phyloP scores from a whole-genome alignment of 2,113 vertebrate genomes.

The Monarcha castaneiventris region DNA sequence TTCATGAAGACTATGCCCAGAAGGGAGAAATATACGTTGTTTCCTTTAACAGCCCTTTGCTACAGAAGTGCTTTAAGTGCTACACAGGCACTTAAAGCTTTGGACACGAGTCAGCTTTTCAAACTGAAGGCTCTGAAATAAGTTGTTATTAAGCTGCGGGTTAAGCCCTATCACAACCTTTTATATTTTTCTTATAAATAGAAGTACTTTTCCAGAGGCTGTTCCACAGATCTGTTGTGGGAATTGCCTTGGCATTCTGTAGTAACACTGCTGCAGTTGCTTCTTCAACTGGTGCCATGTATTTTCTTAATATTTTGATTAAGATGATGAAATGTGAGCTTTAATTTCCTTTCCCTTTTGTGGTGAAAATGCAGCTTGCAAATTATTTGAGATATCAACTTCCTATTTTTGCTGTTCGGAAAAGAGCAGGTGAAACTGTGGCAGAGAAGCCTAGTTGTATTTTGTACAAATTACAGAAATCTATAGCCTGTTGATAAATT shows the following conservation, averaged over 20 bases:
- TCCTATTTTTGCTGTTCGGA: not conserved
- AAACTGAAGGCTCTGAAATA: not conserved
- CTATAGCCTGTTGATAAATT: not conserved
- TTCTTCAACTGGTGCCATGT: not conserved
- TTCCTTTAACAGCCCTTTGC: not conserved
- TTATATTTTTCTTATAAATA: not conserved
- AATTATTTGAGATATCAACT: not conserved
- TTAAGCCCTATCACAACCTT: not conserved
- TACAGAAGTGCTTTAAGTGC: not conserved
- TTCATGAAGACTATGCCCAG: not conserved
- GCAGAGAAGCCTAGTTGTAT: not conserved
- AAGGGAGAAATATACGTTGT: not conserved
- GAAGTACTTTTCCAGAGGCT: not conserved
- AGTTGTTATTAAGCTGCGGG: not conserved
- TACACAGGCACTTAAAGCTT: not conserved
- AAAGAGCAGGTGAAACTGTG: not conserved
- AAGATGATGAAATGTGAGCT: not conserved
- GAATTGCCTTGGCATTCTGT: not conserved
- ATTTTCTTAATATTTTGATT: not conserved
- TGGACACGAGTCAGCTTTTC: not conserved
- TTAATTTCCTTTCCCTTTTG: not conserved
- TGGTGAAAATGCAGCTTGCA: not conserved
- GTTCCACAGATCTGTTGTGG: not conserved
- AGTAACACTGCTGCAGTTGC: not conserved
- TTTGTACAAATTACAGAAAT: not conserved